Evolutionary conservation across 2,888 invertebrate genomes (phyloP).

Genomic region (Drosophila paramelanica): DNA sequence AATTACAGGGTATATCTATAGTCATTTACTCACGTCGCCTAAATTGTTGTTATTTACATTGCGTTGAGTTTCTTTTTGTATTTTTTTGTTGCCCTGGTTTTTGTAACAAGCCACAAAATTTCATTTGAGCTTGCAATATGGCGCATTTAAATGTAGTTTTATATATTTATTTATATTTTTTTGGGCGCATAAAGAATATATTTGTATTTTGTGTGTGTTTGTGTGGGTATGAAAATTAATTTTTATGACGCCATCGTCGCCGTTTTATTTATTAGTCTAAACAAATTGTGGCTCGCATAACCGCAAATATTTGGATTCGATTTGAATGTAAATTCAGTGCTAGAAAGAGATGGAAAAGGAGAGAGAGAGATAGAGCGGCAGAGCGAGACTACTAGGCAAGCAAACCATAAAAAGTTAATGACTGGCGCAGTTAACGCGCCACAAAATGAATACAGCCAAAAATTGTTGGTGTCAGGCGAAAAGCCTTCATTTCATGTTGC

Average conservation of each 20-base stretch:
- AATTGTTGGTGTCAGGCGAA: slow-evolving; percentile 38
- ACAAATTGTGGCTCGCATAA: slow-evolving; percentile 57
- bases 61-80: slow-evolving; percentile 24
- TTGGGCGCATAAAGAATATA: slow-evolving; percentile 38
- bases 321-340: slow-evolving; percentile 49
- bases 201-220: background rate
- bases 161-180: slow-evolving; percentile 25
- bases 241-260: slow-evolving; percentile 52
- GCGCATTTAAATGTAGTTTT: slow-evolving; percentile 65
- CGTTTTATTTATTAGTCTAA: slow-evolving; percentile 58
- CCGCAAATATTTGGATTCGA: slow-evolving; percentile 69
- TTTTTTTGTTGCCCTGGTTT: slow-evolving; percentile 36
- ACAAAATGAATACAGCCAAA: slow-evolving; percentile 50
- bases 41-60: slow-evolving; percentile 32
- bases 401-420: slow-evolving; percentile 69
- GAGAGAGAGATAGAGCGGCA: too few relatives aligned
- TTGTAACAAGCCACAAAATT: slow-evolving; percentile 73
- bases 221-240: slow-evolving; percentile 50
- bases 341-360: background rate
- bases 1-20: slow-evolving; percentile 23
- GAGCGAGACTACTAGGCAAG: background rate
- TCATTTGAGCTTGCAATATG: slow-evolving; percentile 77
- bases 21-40: background rate
- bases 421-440: slow-evolving; percentile 60
- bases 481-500: slow-evolving; percentile 68